Base-by-base conservation (phyloP, 2,888 invertebrate species). In the Drosophila prostipennis region DNA sequence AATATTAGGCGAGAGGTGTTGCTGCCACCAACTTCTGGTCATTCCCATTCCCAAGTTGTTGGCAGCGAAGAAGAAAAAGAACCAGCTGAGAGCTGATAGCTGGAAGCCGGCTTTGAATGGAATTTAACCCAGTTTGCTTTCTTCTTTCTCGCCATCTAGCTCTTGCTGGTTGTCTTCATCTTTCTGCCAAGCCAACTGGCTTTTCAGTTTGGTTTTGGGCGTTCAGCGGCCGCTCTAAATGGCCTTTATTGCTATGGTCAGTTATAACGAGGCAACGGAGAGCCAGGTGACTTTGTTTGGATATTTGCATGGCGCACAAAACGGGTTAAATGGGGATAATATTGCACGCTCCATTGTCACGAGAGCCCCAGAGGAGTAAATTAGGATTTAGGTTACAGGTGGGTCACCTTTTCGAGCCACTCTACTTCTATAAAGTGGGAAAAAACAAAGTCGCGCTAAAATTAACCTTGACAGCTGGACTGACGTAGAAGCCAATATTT, bases 61-160 rank as follows among this genome's bases (percentile, higher is more conserved):
- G 36, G 45, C 51, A 64, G 60, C 5, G 29, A 29, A 29, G 29
- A 29, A 29, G 29, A 39, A 81, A 76, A 73, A 74, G 77, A 84
- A 84, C 85, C 77, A 81, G 87, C 87, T 74, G 80, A 26, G 70
- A 81, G 87, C 55, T 10, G 23, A 16, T 26, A 19, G 57, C 56
- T 57, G 37, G 34, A 36, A 83, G 54, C 76, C 71, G 77, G 81
- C 79, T 74, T 74, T 67, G 81, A 80, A 77, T 88, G 83, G 83
- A 83, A 83, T 83, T 80, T 83, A 87, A 78, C 83, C 83, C 36
- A 83, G 84, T 88, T 83, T 86, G 87, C 88, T 83, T 83, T 88
- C 88, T 88, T 88, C 86, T 64, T 70, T 68, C 36, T 34, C 48
- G 16, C 16, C 19, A 16, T 16, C 37, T 32, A 11, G 14, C 46